These are phyloP conservation scores for Lepas anatifera DNA, from an alignment of 2,888 invertebrate genomes.

Conservation along the genomic window DNA sequence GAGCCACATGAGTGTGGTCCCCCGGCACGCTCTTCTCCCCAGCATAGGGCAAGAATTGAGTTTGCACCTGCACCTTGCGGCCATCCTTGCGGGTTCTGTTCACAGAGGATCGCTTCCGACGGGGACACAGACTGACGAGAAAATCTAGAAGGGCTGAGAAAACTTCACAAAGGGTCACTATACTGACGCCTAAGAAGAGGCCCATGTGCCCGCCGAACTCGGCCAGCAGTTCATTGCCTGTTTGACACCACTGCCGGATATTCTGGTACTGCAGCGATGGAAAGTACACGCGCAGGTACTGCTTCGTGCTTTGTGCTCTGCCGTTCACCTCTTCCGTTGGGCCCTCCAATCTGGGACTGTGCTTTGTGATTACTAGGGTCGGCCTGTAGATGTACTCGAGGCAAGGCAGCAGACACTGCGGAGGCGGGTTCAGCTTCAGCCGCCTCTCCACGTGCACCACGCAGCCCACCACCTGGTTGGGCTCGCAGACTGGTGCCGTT, in stretches of 20 bases:
- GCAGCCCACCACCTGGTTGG: not conserved
- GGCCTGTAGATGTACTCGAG: not conserved
- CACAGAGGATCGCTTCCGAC: no score
- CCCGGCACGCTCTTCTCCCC: no score
- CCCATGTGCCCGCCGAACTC: slow-evolving; percentile 6
- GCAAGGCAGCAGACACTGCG: not conserved
- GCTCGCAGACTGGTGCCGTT: not conserved
- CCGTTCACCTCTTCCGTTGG: no score
- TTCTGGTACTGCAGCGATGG: not conserved
- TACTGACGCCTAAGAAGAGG: not conserved
- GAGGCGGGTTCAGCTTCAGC: not conserved
- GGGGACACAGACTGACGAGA: no score
- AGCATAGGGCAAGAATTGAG: no score
- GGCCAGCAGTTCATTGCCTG: not conserved
- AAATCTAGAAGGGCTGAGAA: no score
- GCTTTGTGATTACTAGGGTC: not conserved
- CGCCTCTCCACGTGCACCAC: not conserved
- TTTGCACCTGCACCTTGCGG: no score
- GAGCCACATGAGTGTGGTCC: no score
- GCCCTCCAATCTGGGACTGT: not conserved
- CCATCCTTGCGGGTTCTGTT: no score
- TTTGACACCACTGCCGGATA: not conserved
- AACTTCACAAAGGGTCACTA: not conserved
- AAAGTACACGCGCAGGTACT: not conserved
- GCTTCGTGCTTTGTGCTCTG: no score